Percentiles rank a stretch among this genome's conserved stretches.
These are phyloP conservation scores for Zeuzera pyrina DNA, from an alignment of 2,888 invertebrate genomes.

Conservation along the genomic window DNA sequence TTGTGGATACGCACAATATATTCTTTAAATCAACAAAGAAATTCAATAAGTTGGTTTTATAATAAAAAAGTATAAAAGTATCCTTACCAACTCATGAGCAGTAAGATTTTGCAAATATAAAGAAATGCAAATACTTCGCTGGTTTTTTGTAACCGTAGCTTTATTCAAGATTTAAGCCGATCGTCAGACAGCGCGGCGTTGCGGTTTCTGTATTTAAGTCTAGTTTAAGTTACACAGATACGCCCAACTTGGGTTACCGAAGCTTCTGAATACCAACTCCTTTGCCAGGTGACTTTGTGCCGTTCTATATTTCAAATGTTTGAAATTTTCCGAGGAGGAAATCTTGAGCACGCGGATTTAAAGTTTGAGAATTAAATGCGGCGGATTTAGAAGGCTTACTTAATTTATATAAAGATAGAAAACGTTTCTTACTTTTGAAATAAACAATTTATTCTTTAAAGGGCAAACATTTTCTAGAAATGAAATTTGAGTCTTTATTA, in stretches of 20 bases:
- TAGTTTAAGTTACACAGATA: constrained; percentile 51
- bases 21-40: too few relatives aligned
- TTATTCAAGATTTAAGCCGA: constrained; percentile 52
- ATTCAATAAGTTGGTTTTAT: too few relatives aligned
- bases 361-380: constrained; percentile 46
- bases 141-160: constrained; percentile 31
- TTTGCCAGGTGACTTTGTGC: constrained; percentile 52
- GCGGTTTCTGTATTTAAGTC: constrained; percentile 65
- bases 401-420: too few relatives aligned
- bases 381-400: constrained; percentile 1
- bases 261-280: constrained; percentile 53
- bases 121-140: too few relatives aligned
- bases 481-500: too few relatives aligned
- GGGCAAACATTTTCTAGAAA: too few relatives aligned
- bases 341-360: constrained; percentile 43
- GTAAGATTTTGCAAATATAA: too few relatives aligned
- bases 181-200: constrained; percentile 55
- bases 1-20: too few relatives aligned
- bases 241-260: constrained; percentile 57
- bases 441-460: too few relatives aligned
- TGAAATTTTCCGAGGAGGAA: constrained; percentile 45
- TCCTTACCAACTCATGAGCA: too few relatives aligned
- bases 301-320: constrained; percentile 35
- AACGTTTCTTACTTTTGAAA: too few relatives aligned
- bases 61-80: too few relatives aligned